phyloP scores from a whole-genome alignment of 2,888 invertebrate genomes.

The Melinaea marsaeus region DNA sequence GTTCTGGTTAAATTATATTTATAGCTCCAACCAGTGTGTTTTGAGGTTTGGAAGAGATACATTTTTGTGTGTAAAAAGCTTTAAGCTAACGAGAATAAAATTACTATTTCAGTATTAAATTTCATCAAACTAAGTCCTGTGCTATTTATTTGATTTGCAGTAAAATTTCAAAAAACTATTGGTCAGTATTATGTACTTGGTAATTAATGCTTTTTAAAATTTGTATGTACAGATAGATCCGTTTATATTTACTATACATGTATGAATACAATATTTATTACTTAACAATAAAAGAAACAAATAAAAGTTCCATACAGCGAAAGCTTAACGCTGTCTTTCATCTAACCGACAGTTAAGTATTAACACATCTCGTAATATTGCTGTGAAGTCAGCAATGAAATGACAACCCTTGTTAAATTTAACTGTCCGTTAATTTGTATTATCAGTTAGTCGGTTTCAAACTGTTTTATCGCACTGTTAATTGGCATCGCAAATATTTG shows the following conservation, averaged over 20 bases:
- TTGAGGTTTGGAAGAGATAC: background rate
- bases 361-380: background rate
- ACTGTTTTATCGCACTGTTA: background rate
- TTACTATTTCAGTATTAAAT: too few relatives aligned
- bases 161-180: too few relatives aligned
- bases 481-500: too few relatives aligned
- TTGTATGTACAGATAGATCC: too few relatives aligned
- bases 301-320: background rate
- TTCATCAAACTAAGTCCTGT: too few relatives aligned
- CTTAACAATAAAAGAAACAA: too few relatives aligned
- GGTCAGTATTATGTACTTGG: too few relatives aligned
- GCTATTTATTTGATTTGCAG: too few relatives aligned
- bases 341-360: conserved; percentile 1
- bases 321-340: background rate
- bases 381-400: background rate
- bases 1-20: too few relatives aligned
- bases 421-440: background rate
- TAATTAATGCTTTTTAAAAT: too few relatives aligned
- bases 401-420: conserved; percentile 4
- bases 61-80: background rate
- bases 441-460: background rate
- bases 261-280: background rate
- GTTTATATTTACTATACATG: background rate
- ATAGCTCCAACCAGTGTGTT: too few relatives aligned
- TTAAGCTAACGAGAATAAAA: background rate